phyloP scores from a whole-genome alignment of 2,888 invertebrate species.

The Drosophila barbarae region DNA sequence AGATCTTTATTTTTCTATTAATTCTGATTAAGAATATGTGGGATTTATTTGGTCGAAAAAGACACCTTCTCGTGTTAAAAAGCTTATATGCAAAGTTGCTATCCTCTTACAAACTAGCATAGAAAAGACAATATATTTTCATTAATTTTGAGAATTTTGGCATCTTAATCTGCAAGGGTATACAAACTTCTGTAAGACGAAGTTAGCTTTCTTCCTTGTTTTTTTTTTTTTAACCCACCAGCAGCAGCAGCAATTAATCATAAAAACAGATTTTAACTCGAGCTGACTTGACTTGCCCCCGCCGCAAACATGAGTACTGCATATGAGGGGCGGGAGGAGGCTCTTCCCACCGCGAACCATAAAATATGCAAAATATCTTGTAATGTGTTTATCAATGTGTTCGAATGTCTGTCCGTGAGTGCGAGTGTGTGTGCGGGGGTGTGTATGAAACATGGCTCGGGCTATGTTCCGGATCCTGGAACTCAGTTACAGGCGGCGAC shows the following conservation, averaged over 20 bases:
- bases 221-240: constrained; percentile 31
- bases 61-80: too few species aligned
- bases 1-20: too few species aligned
- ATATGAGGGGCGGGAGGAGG: background rate
- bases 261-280: constrained; percentile 67
- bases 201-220: too few species aligned
- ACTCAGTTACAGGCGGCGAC: constrained; percentile 23
- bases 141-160: too few species aligned
- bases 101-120: too few species aligned
- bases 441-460: constrained; percentile 38
- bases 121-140: too few species aligned
- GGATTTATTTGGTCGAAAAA: too few species aligned
- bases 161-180: too few species aligned
- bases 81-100: too few species aligned
- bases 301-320: constrained; percentile 5
- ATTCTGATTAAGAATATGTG: too few species aligned
- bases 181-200: too few species aligned
- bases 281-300: constrained; percentile 25
- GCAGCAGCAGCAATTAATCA: constrained; percentile 58
- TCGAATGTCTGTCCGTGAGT: constrained; percentile 12
- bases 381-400: constrained; percentile 68
- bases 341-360: constrained; percentile 31
- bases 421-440: background rate
- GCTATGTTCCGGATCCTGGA: constrained; percentile 41
- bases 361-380: constrained; percentile 72